Base-by-base conservation (phyloP, 2,113 vertebrate species). In the Otis tarda region DNA sequence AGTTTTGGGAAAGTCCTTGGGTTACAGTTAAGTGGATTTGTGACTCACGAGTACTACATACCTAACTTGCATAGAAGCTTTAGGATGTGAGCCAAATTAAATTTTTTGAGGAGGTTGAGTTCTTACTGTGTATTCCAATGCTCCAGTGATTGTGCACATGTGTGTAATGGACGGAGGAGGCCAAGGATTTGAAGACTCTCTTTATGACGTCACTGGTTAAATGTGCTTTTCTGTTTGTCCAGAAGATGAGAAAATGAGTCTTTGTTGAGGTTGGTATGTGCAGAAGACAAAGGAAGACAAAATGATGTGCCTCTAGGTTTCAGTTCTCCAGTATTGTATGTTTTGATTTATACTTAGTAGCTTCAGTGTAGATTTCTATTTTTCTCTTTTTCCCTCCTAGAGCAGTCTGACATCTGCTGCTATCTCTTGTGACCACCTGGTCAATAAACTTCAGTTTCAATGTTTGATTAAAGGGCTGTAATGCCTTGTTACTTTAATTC, bases 21-120 rank as follows among this genome's bases (percentile, higher is more conserved):
- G 35, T 79, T 82, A 27, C 43, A 23, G 53, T 64, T 60, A 33
- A 64, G 45, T 76, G 94, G 50, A 52, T 90, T 90, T 57, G 24
- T 60, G 70, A 73, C 70, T 83, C 13, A 4, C 27, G 61, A 6
- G 57, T 53, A 60, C 61, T 35, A 14, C 17, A 14, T 27, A 59
- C 31, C 23, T 22, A 69, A 65, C 45, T 57, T 85, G 23, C 13
- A n/a, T 12, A 73, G 70, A 12, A 35, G 27, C 50, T 75, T 88
- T 64, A 61, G 63, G 31, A 41, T 65, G 41, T 53, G 20, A 80
- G 37, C 45, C 67, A 65, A 7, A 53, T 83, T 31, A 57, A 33
- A 0, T 31, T 49, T 9, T 45, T 22, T 21, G 0, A 4, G 6
- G 8, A 6, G 5, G 8, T 43, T 39, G 50, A 18, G 14, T 57